phyloP scores from a whole-genome alignment of 2,113 vertebrate species.

The Caretta caretta region DNA sequence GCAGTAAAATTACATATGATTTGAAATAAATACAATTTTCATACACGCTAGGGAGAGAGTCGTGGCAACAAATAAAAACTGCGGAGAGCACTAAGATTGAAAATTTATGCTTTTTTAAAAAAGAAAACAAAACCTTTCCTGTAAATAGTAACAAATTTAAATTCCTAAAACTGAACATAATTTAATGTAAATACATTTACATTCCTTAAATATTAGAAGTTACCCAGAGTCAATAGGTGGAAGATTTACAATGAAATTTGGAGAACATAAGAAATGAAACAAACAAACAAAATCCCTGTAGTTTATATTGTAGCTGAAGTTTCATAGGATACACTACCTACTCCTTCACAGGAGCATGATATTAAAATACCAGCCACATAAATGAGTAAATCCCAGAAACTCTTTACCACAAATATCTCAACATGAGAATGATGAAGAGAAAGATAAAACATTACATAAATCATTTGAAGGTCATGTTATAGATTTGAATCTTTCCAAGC shows the following conservation, averaged over 20 bases:
- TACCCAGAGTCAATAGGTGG: background rate
- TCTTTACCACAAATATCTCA: background rate
- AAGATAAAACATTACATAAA: background rate
- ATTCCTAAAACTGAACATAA: background rate
- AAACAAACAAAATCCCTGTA: background rate
- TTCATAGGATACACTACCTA: background rate
- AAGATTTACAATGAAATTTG: background rate
- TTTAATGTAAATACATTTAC: background rate
- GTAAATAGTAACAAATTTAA: background rate
- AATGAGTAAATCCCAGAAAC: background rate
- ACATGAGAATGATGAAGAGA: background rate
- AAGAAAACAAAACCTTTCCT: background rate
- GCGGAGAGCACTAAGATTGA: background rate
- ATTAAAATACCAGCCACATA: background rate
- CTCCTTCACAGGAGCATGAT: background rate
- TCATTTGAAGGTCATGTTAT: background rate
- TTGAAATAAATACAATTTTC: background rate
- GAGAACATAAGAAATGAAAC: background rate
- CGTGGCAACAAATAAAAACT: background rate
- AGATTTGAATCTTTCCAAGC: background rate
- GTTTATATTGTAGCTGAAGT: background rate
- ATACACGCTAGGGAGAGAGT: rapidly evolving
- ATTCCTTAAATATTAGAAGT: background rate
- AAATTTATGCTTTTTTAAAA: background rate
- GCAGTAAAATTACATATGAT: rapidly evolving